Evolutionary conservation across 2,113 vertebrate species (phyloP).

Genomic region (Enhydra lutris): DNA sequence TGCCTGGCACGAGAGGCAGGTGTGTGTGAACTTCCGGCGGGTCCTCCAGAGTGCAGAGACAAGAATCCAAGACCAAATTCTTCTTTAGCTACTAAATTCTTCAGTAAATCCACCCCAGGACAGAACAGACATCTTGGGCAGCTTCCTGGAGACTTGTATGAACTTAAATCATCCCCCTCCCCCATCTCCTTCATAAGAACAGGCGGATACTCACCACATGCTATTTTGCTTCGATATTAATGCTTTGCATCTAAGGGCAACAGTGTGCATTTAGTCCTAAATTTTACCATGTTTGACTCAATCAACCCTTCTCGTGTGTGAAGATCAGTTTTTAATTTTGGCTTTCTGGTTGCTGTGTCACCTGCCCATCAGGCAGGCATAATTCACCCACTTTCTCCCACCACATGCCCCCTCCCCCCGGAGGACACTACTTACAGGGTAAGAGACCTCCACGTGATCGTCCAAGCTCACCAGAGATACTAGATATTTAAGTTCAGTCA

Average conservation of each 20-base stretch:
- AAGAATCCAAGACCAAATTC: background rate
- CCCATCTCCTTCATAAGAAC: background rate
- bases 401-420: rapidly evolving
- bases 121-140: background rate
- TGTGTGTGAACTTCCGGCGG: background rate
- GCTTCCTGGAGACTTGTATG: background rate
- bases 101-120: background rate
- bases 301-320: background rate
- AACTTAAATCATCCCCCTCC: background rate
- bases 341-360: background rate
- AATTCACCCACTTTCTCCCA: background rate
- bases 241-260: background rate
- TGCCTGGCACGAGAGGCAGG: background rate
- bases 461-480: background rate
- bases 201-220: background rate
- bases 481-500: background rate
- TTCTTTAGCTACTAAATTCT: background rate
- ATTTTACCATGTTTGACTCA: background rate
- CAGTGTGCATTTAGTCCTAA: background rate
- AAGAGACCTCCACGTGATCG: background rate
- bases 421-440: background rate
- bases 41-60: background rate
- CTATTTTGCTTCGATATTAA: background rate
- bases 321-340: background rate
- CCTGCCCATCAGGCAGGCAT: background rate